Conservation (phyloP, 2,113 vertebrate genomes). For the Calypte anna region DNA sequence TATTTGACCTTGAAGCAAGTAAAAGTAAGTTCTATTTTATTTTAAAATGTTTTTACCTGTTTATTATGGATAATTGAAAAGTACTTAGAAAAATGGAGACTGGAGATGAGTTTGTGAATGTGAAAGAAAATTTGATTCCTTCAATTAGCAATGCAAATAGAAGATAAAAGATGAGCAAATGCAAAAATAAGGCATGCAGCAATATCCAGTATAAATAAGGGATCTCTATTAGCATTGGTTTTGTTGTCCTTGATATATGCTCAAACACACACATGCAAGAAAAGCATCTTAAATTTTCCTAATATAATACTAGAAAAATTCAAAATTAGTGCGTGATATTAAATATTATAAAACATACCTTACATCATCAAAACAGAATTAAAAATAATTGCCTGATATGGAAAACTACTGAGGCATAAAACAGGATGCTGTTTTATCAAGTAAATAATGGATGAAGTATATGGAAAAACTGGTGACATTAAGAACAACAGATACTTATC, state of each 20-base stretch:
- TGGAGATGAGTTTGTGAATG: not conserved
- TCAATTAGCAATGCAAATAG: not conserved
- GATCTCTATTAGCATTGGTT: not conserved
- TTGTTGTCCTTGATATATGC: not conserved
- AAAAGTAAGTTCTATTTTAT: not conserved
- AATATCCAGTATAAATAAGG: not conserved
- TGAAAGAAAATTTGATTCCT: not conserved
- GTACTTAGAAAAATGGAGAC: not conserved
- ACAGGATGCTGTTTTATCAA: not conserved
- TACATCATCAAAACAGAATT: not conserved
- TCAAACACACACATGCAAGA: not conserved
- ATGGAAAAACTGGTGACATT: not conserved
- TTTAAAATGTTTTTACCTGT: not conserved
- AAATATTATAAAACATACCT: not conserved
- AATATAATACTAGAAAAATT: not conserved
- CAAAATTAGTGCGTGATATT: not conserved
- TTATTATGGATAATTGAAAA: not conserved
- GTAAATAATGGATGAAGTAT: not conserved
- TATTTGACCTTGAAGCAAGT: not conserved
- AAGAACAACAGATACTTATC: not conserved
- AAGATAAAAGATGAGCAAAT: not conserved
- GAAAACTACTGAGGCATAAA: not conserved
- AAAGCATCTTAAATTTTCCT: not conserved
- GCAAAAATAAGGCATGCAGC: not conserved
- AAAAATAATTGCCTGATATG: not conserved